A percentile compares a stretch with the other conserved stretches of the same genome.
phyloP scores from a whole-genome alignment of 2,797 vertebrate genomes.

The Girardinus metallicus region DNA sequence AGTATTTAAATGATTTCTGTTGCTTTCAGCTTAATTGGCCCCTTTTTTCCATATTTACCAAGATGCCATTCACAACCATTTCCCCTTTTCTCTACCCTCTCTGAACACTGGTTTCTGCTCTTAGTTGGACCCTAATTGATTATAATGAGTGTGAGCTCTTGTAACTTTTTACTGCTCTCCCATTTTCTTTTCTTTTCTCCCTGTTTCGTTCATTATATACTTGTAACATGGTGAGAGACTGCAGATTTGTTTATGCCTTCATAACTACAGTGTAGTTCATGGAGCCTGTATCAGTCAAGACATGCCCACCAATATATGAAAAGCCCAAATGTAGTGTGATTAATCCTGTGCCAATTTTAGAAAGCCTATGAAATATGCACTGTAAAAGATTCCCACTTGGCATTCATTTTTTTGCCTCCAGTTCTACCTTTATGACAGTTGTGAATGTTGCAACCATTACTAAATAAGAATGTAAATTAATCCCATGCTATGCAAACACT shows the following conservation, averaged over 20 bases:
- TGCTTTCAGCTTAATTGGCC: conserved; percentile 76
- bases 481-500: not conserved
- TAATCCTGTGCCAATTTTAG: conserved; percentile 12
- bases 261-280: conserved; percentile 27
- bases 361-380: not conserved
- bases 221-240: conserved; percentile 30
- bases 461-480: not conserved
- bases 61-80: conserved; percentile 59
- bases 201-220: conserved; percentile 47
- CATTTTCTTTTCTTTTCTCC: conserved; percentile 45
- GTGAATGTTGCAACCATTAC: not conserved
- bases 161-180: conserved; percentile 54
- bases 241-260: conserved; percentile 43
- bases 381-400: not conserved
- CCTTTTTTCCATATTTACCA: conserved; percentile 75
- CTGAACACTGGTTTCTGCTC: conserved; percentile 53
- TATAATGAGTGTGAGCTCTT: conserved; percentile 77
- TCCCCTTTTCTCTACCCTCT: conserved; percentile 29
- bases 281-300: conserved; percentile 45
- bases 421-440: not conserved
- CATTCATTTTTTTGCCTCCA: not conserved
- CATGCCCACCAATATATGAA: conserved; percentile 27
- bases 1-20: conserved; percentile 70
- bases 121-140: conserved; percentile 82
- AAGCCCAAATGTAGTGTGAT: conserved; percentile 23